A percentile compares a stretch with the other conserved stretches of the same genome.
Evolutionary conservation across 2,797 vertebrate genomes (phyloP).

Genomic region (Poeciliopsis paucimaculata): DNA sequence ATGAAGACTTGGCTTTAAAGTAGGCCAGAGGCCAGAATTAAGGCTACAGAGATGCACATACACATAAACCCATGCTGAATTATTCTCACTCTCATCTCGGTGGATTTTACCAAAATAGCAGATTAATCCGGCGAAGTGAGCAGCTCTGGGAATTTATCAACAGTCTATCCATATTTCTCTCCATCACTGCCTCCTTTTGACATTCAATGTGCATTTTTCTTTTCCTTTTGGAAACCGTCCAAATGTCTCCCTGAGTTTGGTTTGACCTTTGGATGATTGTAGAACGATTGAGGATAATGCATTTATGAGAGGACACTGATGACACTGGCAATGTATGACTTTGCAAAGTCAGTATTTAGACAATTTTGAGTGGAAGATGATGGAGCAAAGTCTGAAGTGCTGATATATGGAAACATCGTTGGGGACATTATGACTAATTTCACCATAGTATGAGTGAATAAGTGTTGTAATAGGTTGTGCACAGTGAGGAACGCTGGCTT

Average conservation of each 20-base stretch:
- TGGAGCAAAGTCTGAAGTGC: constrained; percentile 28
- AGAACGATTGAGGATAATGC: constrained; percentile 27
- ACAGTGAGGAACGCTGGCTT: constrained; percentile 39
- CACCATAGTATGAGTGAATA: constrained; percentile 18
- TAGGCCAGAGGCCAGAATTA: constrained; percentile 77
- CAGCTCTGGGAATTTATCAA: constrained; percentile 63
- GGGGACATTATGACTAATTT: constrained; percentile 32
- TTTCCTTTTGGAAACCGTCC: constrained; percentile 26
- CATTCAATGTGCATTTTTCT: constrained; percentile 35
- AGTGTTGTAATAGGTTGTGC: constrained; percentile 28
- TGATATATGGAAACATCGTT: constrained; percentile 15
- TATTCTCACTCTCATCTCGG: constrained; percentile 67
- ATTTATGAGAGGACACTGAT: constrained; percentile 35
- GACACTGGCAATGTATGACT: constrained; percentile 14
- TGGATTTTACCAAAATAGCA: constrained; percentile 74
- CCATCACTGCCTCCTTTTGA: constrained; percentile 32
- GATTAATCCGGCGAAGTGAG: constrained; percentile 75
- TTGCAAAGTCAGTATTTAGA: constrained; percentile 31
- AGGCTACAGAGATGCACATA: constrained; percentile 48
- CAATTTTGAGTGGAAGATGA: constrained; percentile 3
- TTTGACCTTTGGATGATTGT: constrained; percentile 53
- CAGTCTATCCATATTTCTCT: constrained; percentile 48
- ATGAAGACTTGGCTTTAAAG: constrained; percentile 75
- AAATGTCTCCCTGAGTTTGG: constrained; percentile 34
- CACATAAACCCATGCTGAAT: constrained; percentile 42